Evolutionary conservation across 2,113 vertebrate genomes (phyloP).

Genomic region (Podarcis cretensis): DNA sequence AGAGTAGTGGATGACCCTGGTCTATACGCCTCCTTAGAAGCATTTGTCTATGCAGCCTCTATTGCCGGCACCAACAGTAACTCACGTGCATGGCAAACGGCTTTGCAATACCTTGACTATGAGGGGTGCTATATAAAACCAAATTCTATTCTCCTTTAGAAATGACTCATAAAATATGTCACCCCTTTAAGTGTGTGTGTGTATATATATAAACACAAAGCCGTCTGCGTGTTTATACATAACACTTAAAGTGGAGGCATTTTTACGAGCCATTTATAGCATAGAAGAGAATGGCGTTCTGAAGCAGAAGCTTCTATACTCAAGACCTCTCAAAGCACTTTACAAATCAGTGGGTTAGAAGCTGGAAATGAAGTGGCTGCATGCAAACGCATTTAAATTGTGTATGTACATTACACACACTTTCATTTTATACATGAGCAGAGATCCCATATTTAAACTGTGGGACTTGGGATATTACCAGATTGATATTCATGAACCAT

Average conservation of each 20-base stretch:
- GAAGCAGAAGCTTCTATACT: conserved; percentile 10
- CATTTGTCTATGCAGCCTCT: conserved; percentile 2
- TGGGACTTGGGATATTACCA: background rate
- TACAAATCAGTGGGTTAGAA: conserved; percentile 43
- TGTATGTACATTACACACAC: conserved; percentile 5
- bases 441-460: conserved; percentile 25
- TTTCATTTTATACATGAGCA: background rate
- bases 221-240: background rate
- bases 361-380: background rate
- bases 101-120: background rate
- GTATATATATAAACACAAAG: too few species aligned
- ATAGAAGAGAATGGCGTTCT: conserved; percentile 23
- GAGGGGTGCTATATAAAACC: background rate
- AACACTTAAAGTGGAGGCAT: conserved; percentile 27
- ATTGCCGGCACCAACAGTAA: background rate
- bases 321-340: conserved; percentile 29
- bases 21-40: background rate
- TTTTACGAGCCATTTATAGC: conserved; percentile 46
- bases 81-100: background rate
- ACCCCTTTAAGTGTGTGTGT: conserved; percentile 3
- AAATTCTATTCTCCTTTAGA: conserved; percentile 32
- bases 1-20: background rate
- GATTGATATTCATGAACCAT: background rate
- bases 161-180: conserved; percentile 27
- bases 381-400: conserved; percentile 30